These are phyloP conservation scores for Xiphophorus hellerii DNA, from an alignment of 2,113 vertebrate species.

Conservation along the genomic window DNA sequence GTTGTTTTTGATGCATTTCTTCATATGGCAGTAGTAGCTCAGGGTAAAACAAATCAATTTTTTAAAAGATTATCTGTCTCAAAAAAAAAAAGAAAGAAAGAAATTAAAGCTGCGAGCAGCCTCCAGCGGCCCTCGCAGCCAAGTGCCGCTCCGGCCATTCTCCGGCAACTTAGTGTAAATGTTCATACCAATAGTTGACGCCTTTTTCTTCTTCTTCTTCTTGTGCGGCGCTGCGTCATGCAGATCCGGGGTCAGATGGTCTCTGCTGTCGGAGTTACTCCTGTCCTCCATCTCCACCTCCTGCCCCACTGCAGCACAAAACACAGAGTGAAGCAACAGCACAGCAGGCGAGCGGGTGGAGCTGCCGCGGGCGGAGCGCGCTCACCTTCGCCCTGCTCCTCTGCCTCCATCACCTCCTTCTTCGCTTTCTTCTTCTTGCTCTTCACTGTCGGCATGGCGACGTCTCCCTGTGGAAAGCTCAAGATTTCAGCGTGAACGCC, in stretches of 20 bases:
- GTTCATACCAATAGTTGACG: conserved; percentile 58
- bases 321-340: too few species aligned
- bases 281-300: conserved; percentile 74
- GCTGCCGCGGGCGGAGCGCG: background rate
- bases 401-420: conserved; percentile 80
- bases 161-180: background rate
- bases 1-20: too few species aligned
- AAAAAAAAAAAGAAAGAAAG: too few species aligned
- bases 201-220: conserved; percentile 86
- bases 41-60: too few species aligned
- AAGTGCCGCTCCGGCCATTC: too few species aligned
- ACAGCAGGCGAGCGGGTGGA: background rate
- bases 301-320: conserved; percentile 49
- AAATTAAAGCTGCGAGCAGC: too few species aligned
- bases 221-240: conserved; percentile 80
- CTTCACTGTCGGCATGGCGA: conserved; percentile 82
- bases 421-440: conserved; percentile 90
- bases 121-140: too few species aligned
- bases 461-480: background rate
- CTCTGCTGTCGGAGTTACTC: conserved; percentile 79
- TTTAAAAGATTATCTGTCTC: too few species aligned
- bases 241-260: conserved; percentile 79
- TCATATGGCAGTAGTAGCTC: too few species aligned
- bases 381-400: conserved; percentile 76
- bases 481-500: background rate